A percentile compares a stretch with the other conserved stretches of the same genome.
These are phyloP conservation scores for Brienomyrus longianalis DNA, from an alignment of 2,113 vertebrate genomes.

Conservation along the genomic window DNA sequence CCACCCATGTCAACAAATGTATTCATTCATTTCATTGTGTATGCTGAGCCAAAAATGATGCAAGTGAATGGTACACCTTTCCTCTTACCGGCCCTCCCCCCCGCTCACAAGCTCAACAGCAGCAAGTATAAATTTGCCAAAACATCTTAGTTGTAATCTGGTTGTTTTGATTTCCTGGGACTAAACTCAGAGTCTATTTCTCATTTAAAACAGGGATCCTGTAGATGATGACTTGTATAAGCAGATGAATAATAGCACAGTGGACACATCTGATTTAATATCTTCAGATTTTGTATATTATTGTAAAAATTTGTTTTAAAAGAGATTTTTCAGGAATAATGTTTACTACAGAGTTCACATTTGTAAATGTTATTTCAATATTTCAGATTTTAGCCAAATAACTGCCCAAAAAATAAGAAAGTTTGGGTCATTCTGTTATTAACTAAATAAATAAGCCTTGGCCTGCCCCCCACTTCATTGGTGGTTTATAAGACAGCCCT, in stretches of 20 bases:
- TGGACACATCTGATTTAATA: neutral
- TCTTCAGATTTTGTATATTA: neutral
- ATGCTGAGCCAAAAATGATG: neutral
- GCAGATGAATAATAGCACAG: neutral
- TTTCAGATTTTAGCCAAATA: neutral
- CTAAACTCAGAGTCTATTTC: neutral
- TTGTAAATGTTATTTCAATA: neutral
- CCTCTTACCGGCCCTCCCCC: neutral
- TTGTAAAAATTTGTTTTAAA: neutral
- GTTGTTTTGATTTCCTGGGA: neutral
- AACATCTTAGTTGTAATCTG: neutral
- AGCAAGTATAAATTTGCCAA: neutral
- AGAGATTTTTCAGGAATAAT: neutral
- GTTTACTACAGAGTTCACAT: neutral
- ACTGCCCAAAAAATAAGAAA: neutral
- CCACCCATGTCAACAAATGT: neutral
- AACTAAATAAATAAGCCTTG: neutral
- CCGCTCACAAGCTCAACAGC: no score
- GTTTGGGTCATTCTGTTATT: neutral
- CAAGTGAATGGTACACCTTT: neutral
- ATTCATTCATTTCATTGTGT: neutral
- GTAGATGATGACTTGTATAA: neutral
- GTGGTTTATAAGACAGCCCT: neutral
- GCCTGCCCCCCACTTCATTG: neutral
- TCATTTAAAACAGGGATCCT: neutral